Evolutionary conservation across 2,113 vertebrate species (phyloP).

Genomic region (Argyrosomus japonicus): DNA sequence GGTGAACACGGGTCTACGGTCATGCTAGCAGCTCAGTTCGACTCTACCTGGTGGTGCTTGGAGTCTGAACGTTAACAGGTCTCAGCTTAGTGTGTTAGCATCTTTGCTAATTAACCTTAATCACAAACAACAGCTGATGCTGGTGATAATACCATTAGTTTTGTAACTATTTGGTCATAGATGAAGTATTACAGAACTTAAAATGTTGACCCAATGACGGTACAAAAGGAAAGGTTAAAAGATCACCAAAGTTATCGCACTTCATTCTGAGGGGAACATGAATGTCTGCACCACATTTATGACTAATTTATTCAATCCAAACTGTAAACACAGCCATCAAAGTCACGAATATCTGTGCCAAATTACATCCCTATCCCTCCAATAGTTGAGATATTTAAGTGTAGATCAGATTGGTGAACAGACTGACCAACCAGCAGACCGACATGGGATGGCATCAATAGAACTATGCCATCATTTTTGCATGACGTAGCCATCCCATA

Average conservation of each 20-base stretch:
- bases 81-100: background rate
- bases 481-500: background rate
- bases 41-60: background rate
- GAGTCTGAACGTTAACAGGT: background rate
- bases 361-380: background rate
- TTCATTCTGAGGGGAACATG: background rate
- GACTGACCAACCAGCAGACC: background rate
- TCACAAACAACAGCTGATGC: too few relatives aligned
- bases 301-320: background rate
- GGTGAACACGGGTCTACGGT: background rate
- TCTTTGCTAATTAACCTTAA: background rate
- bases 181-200: background rate
- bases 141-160: background rate
- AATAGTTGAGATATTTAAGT: conserved; percentile 9
- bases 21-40: background rate
- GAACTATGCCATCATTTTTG: background rate
- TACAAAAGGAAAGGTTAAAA: background rate
- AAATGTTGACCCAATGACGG: background rate
- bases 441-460: background rate
- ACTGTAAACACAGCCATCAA: background rate
- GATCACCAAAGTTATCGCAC: background rate
- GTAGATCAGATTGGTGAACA: background rate
- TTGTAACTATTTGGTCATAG: background rate
- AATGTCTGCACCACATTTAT: background rate
- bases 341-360: background rate